Evolutionary conservation across 1,140 invertebrate species (phyloP).

Genomic region (Eupeodes corollae): DNA sequence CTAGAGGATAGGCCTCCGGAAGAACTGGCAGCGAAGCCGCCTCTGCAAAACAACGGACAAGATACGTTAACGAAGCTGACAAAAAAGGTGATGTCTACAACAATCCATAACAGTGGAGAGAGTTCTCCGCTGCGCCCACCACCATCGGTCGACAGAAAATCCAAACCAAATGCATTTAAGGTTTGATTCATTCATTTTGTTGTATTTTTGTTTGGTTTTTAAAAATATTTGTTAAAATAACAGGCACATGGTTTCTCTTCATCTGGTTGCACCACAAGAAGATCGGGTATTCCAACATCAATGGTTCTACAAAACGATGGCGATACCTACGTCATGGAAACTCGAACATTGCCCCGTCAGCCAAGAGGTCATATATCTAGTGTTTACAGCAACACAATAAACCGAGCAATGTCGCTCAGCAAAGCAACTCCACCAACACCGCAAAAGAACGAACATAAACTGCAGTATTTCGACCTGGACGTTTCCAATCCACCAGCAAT

Average conservation of each 20-base stretch:
- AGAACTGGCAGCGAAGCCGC: conserved; percentile 25
- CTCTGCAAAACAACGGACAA: conserved; percentile 1
- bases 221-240: background rate
- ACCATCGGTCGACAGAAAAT: conserved; percentile 30
- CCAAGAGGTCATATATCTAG: conserved; percentile 17
- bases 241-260: background rate
- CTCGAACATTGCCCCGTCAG: conserved; percentile 29
- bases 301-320: conserved; percentile 24
- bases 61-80: conserved; percentile 17
- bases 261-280: conserved; percentile 14
- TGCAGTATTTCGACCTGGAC: conserved; percentile 66
- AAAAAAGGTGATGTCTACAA: conserved; percentile 15
- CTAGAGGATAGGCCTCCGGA: conserved; percentile 45
- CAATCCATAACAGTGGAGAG: conserved; percentile 23
- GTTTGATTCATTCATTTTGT: conserved; percentile 11
- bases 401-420: background rate
- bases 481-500: conserved; percentile 31
- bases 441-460: conserved; percentile 22
- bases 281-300: conserved; percentile 23
- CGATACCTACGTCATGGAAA: conserved; percentile 20
- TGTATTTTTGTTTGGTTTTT: no score
- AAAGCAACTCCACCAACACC: conserved; percentile 11
- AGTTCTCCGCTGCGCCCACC: conserved; percentile 8
- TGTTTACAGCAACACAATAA: background rate
- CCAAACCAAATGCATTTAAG: conserved; percentile 30